Base-by-base conservation (phyloP, 2,113 vertebrate genomes). In the Uria aalge region DNA sequence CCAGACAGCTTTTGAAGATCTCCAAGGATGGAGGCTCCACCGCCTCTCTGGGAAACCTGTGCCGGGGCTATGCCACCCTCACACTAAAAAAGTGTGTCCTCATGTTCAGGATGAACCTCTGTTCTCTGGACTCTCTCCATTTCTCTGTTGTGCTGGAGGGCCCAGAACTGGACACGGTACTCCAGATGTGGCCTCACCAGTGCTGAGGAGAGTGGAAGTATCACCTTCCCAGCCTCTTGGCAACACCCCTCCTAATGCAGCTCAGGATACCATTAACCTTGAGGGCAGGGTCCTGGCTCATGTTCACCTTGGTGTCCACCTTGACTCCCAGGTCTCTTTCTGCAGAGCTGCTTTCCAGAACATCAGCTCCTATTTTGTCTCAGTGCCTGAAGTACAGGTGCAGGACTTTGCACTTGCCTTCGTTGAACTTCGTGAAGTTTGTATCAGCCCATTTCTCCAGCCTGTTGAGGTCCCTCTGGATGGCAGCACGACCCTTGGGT, bases 391-490 rank as follows among this genome's bases (percentile, higher is more conserved):
- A 38, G 5, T 80, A 34, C 23, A 63, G 32, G 3, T 47, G 24
- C 21, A 64, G 15, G 19, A 30, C n/a, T 87, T 76, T 40, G 12
- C 14, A 27, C 5, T 45, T 78, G 14, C 9, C 18, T 6, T 50
- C 48, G 34, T 13, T 59, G 32, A 78, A 43, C 7, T 40, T 66
- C 2, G 2, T 45, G 15, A 50, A 8, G 8, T 23, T 76, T 66
- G 47, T 5, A 10, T 52, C 36, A 62, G 15, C 3, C 13, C 12
- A 8, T 55, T 88, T 90, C 18, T 74, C 20, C 48, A 62, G 13
- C 5, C 27, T n/a, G 21, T n/a, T 1, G 1, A 32, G 18, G 18
- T 45, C 8, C 4, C 14, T 53, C 5, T 34, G 30, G 18, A 38
- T 30, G 18, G 27, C 29, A 75, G 7, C 29, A 53, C 0, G 19